A percentile compares a stretch with the other conserved stretches of the same genome.
These are phyloP conservation scores for Tipula vernalis DNA, from an alignment of 2,888 invertebrate genomes.

Conservation along the genomic window DNA sequence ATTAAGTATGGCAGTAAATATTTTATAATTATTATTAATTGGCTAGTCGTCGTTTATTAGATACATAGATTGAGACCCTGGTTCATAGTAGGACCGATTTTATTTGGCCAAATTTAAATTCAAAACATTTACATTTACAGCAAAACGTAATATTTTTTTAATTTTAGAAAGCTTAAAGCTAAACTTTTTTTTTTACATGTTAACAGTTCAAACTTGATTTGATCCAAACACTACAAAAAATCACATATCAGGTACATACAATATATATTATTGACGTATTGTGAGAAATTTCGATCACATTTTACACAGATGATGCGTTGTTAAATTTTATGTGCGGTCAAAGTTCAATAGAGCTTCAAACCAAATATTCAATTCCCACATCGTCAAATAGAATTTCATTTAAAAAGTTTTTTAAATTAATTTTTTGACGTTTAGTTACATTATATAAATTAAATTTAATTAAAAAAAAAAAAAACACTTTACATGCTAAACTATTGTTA, in stretches of 20 bases:
- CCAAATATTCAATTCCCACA: neutral
- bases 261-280: neutral
- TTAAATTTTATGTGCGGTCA: neutral
- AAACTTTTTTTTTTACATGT: neutral
- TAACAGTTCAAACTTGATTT: neutral
- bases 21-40: neutral
- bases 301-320: neutral
- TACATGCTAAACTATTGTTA: neutral
- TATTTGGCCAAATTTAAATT: neutral
- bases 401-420: neutral
- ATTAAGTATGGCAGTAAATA: neutral
- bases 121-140: neutral
- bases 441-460: neutral
- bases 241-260: slow-evolving; percentile 10
- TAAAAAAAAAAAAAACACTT: neutral
- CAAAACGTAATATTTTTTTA: neutral
- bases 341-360: neutral
- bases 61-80: neutral
- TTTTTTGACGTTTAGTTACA: neutral
- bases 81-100: neutral
- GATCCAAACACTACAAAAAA: neutral
- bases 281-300: neutral
- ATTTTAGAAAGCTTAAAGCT: neutral
- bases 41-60: neutral
- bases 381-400: neutral